Evolutionary conservation across 2,888 invertebrate genomes (phyloP), one percentile per base, ranked within the genome.

Genomic region (Cylloceria caligata): DNA sequence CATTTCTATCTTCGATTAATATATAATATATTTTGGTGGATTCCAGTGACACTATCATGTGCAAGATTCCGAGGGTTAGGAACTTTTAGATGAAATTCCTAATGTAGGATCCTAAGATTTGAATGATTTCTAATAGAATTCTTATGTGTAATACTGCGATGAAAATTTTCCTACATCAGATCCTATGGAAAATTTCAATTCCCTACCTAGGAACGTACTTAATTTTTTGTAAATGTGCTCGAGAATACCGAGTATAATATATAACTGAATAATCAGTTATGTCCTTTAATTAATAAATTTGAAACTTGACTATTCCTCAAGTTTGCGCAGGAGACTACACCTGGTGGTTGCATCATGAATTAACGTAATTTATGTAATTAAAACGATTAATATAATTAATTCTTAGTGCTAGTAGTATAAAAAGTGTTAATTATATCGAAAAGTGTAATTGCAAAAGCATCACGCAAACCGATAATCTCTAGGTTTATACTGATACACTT

Each of bases 181-280:
- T 55, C 55, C 55, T 5, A 30, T 30, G 55, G 30, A 30, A 55
- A 55, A 30, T 55, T 30, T 4, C 55, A 4, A 55, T 55, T 55
- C n/a, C 5, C 27, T n/a, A 30, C 4, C n/a, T 13, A 30, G 30
- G 13, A 55, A 27, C n/a, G 0, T 2, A 30, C 13, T 11, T 4
- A 30, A n/a, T 24, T 45, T 47, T 47, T 49, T 49, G 13, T 42
- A 19, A 19, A n/a, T n/a, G n/a, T n/a, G 27, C 3, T 30, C 30
- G n/a, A n/a, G 30, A 30, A 55, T n/a, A 55, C 30, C n/a, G 55
- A 55, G 4, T 49, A 5, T 49, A 21, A 49, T n/a, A n/a, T n/a
- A n/a, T n/a, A n/a, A n/a, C n/a, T n/a, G n/a, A n/a, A 11, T 52
- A 21, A 52, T 24, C 27, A 11, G 13, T 27, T 24, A 11, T 3